A percentile compares a stretch with the other conserved stretches of the same genome.
Evolutionary conservation across 2,113 vertebrate species (phyloP).

Genomic region (cattle (Bos taurus)): DNA sequence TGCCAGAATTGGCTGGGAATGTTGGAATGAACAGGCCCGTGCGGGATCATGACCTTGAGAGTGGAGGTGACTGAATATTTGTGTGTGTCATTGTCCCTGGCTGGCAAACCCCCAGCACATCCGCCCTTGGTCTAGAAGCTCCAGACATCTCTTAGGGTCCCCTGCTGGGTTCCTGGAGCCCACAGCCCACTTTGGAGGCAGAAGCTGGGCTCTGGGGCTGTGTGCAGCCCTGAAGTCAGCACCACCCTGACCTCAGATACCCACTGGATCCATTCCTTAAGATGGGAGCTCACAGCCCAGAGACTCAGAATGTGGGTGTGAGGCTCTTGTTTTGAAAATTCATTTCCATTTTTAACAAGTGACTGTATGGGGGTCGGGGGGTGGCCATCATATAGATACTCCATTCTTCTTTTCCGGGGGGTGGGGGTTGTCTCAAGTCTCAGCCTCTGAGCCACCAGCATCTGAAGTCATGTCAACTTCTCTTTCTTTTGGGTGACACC

Average conservation of each 20-base stretch:
- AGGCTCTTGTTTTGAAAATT: neutral
- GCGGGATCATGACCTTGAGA: neutral
- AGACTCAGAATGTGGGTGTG: neutral
- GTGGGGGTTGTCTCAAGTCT: neutral
- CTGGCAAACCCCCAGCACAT: neutral
- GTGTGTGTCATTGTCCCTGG: neutral
- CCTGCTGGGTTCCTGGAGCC: neutral
- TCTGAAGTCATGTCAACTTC: neutral
- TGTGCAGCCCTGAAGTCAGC: fast-evolving
- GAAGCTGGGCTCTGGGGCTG: neutral
- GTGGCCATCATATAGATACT: neutral
- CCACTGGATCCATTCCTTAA: neutral
- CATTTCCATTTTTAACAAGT: neutral
- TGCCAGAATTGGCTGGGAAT: neutral
- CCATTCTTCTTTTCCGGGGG: fast-evolving
- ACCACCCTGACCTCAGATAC: fast-evolving
- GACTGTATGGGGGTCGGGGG: fast-evolving
- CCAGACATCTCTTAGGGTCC: neutral
- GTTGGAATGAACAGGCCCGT: neutral
- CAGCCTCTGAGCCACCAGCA: neutral
- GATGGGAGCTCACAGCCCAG: neutral
- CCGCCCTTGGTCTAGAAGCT: neutral
- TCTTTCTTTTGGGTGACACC: neutral
- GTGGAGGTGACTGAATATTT: neutral
- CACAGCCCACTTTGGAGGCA: neutral